phyloP scores from a whole-genome alignment of 2,113 vertebrate genomes.

The Platysteira castanea region DNA sequence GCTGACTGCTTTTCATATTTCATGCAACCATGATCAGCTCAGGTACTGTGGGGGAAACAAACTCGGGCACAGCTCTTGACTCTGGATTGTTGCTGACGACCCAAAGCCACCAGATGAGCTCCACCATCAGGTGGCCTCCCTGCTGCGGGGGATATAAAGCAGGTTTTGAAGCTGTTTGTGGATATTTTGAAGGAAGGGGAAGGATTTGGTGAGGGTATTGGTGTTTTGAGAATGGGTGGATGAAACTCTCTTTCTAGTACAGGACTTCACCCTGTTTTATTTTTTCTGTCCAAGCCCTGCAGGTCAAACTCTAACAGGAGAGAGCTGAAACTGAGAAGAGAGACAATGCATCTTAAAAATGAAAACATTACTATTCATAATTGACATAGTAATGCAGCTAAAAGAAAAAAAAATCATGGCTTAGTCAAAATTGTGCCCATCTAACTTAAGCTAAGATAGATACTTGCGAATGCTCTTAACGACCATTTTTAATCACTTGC shows the following conservation, averaged over 20 bases:
- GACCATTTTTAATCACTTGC: not conserved
- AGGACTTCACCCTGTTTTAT: not conserved
- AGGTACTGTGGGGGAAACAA: not conserved
- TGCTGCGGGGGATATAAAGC: not conserved
- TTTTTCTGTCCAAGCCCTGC: not conserved
- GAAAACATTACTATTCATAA: not conserved
- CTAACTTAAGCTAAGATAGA: not conserved
- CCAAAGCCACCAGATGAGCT: not conserved
- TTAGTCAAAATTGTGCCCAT: not conserved
- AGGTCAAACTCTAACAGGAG: not conserved
- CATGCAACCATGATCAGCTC: not conserved
- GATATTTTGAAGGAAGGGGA: not conserved
- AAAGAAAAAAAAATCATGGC: not conserved
- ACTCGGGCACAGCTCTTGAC: fast-evolving
- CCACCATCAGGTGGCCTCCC: too few relatives aligned
- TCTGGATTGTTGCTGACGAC: fast-evolving
- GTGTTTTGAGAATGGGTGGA: not conserved
- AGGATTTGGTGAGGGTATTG: not conserved
- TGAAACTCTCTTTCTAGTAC: not conserved
- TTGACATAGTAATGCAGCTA: not conserved
- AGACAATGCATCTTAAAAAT: not conserved
- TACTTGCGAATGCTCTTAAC: not conserved
- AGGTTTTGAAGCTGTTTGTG: not conserved
- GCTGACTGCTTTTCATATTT: not conserved
- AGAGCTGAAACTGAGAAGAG: not conserved